These are phyloP conservation scores for Rhagonycha lutea DNA, from an alignment of 2,888 invertebrate genomes.

Conservation along the genomic window DNA sequence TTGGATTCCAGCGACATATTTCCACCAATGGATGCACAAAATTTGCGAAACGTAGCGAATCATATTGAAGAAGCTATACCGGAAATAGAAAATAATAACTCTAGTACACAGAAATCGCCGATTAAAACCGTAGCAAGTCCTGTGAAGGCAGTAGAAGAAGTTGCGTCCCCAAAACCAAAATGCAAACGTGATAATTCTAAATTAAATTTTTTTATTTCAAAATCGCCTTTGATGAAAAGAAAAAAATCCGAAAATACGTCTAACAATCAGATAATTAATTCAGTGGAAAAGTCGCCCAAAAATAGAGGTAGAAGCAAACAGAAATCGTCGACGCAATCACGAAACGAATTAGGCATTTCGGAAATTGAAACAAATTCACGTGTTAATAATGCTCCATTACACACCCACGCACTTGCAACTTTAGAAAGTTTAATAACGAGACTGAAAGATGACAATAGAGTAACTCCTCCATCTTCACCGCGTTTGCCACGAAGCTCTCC, in stretches of 20 bases:
- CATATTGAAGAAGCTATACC: slow-evolving; percentile 48
- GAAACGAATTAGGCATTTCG: slow-evolving; percentile 34
- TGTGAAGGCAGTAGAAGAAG: slow-evolving; percentile 31
- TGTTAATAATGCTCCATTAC: slow-evolving; percentile 46
- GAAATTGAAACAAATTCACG: slow-evolving; percentile 27
- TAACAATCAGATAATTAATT: slow-evolving; percentile 25
- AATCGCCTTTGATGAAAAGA: slow-evolving; percentile 51
- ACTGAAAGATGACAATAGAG: slow-evolving; percentile 58
- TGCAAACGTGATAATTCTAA: slow-evolving; percentile 46
- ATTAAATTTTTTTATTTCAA: slow-evolving; percentile 51
- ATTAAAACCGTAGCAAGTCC: slow-evolving; percentile 21
- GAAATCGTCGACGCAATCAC: slow-evolving; percentile 36
- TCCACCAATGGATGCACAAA: slow-evolving; percentile 53
- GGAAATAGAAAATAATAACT: slow-evolving; percentile 41
- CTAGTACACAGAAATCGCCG: slow-evolving; percentile 33
- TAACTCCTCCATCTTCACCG: slow-evolving; percentile 59
- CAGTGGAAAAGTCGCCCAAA: slow-evolving; percentile 34
- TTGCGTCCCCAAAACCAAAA: slow-evolving; percentile 31
- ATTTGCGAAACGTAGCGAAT: slow-evolving; percentile 35
- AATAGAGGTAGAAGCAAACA: slow-evolving; percentile 45
- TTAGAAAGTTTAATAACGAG: slow-evolving; percentile 63
- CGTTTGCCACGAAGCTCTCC: slow-evolving; percentile 79
- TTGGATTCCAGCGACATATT: slow-evolving; percentile 84
- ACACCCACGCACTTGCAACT: slow-evolving; percentile 61
- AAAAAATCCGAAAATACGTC: slow-evolving; percentile 46